A percentile compares a stretch with the other conserved stretches of the same genome.
These are phyloP conservation scores for Phortica variegata DNA, from an alignment of 1,140 invertebrate genomes.

Conservation along the genomic window DNA sequence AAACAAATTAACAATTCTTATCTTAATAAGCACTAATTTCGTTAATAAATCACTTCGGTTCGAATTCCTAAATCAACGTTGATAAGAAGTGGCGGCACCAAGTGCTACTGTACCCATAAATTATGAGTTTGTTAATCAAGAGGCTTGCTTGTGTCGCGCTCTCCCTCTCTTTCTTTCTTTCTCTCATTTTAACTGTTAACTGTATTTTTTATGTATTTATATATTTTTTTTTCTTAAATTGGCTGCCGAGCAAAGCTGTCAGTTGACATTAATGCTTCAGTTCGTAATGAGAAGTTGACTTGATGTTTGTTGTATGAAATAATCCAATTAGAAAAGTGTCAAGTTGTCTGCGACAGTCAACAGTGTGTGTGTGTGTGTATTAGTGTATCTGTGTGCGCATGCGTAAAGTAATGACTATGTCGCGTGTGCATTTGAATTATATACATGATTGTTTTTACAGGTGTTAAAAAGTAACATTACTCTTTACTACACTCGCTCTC, in stretches of 20 bases:
- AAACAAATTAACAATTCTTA: slow-evolving; percentile 24
- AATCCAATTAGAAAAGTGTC: slow-evolving; percentile 50
- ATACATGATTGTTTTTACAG: slow-evolving; percentile 24
- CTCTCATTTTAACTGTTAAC: too few species aligned
- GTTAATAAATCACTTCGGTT: slow-evolving; percentile 25
- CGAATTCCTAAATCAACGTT: background rate
- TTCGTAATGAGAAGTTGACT: slow-evolving; percentile 24
- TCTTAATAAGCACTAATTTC: slow-evolving; percentile 19
- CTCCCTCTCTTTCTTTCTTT: too few species aligned
- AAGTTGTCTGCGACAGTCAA: slow-evolving; percentile 10
- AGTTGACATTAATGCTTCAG: slow-evolving; percentile 40
- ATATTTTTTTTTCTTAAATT: slow-evolving; percentile 12
- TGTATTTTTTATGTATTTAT: background rate
- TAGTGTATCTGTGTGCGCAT: too few species aligned
- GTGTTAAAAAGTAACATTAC: too few species aligned
- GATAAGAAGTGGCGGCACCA: slow-evolving; percentile 24
- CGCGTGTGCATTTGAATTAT: slow-evolving; percentile 28
- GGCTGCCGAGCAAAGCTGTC: slow-evolving; percentile 8
- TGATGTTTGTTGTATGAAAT: slow-evolving; percentile 34
- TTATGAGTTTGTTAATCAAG: slow-evolving; percentile 3
- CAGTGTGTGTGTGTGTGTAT: too few species aligned
- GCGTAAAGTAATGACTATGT: slow-evolving; percentile 7
- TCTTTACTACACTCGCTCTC: too few species aligned
- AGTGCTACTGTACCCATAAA: slow-evolving; percentile 29
- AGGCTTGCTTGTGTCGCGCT: background rate